Base-by-base conservation (phyloP, 2,888 invertebrate genomes). In the Neoascia interrupta region DNA sequence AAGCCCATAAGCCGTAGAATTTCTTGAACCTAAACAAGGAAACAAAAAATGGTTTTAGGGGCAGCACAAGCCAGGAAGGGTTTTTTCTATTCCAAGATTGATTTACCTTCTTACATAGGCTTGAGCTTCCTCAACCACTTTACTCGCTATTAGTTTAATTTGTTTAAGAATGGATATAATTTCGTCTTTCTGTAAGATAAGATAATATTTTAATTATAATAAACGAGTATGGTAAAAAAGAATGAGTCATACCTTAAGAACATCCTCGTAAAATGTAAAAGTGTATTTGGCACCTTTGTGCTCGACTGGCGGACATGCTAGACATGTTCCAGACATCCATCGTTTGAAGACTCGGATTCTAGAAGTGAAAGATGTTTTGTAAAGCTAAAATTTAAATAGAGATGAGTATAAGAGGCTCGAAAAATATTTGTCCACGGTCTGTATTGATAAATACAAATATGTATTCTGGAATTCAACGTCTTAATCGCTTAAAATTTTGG, bases 301-400 rank as follows among this genome's bases (percentile, higher is more conserved):
- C 3, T 86, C 85, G 10, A 85, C 76, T 0, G 84, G 82, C 1
- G 92, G 90, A 73, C 95, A 94, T 34, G 92, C 91, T 0, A 95
- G 85, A 84, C 97, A 97, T 0, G 94, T 94, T 8, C 93, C 93
- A 83, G 92, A 90, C 94, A 95, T 94, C 97, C 97, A 97, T 5
- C 97, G 92, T 0, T 94, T 92, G 84, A 97, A 95, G 0, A 90
- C 87, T 83, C 93, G 94, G 4, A 96, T 86, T 73, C 94, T 94
- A 31, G 10, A 6, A 31, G 2, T n/a, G n/a, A n/a, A n/a, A n/a
- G n/a, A n/a, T n/a, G n/a, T n/a, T n/a, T n/a, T n/a, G n/a, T n/a
- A n/a, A n/a, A n/a, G n/a, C n/a, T n/a, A n/a, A n/a, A n/a, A n/a
- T n/a, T n/a, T n/a, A n/a, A n/a, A n/a, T n/a, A n/a, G n/a, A n/a